A percentile compares a stretch with the other conserved stretches of the same genome.
phyloP scores from a whole-genome alignment of 2,888 invertebrate species.

The Calliscelio sp. region DNA sequence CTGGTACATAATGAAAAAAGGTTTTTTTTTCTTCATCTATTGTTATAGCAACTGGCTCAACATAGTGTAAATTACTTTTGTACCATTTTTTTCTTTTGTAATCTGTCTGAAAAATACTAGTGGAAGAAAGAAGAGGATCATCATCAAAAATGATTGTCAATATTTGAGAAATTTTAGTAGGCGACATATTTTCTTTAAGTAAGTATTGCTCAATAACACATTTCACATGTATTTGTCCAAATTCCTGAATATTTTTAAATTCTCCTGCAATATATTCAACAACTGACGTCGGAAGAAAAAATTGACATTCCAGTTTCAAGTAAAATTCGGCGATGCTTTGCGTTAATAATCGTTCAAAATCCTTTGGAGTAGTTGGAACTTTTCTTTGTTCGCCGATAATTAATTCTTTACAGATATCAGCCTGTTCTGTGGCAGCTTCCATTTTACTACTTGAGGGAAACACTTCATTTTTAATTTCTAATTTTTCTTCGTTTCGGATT shows the following conservation, averaged over 20 bases:
- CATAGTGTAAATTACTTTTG: slow-evolving; percentile 17
- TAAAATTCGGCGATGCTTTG: slow-evolving; percentile 25
- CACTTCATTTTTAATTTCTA: not conserved
- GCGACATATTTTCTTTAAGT: not conserved
- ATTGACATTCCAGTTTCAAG: slow-evolving; percentile 26
- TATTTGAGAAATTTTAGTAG: not conserved
- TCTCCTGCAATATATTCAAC: slow-evolving; percentile 8
- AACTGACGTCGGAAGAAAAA: slow-evolving; percentile 1
- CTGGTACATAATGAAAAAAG: slow-evolving; percentile 25
- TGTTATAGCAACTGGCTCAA: slow-evolving; percentile 8
- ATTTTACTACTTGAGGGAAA: too few species aligned
- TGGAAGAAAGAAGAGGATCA: not conserved
- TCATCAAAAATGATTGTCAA: not conserved
- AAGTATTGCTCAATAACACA: not conserved
- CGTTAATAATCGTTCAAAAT: not conserved
- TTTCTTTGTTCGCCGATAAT: not conserved
- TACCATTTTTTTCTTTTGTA: slow-evolving; percentile 29
- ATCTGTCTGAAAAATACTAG: not conserved
- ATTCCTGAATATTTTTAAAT: slow-evolving; percentile 1
- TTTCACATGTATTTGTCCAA: not conserved
- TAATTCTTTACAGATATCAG: not conserved
- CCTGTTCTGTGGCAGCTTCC: too few species aligned
- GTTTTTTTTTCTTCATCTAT: not conserved
- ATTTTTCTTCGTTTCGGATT: not conserved
- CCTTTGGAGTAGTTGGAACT: too few species aligned